Evolutionary conservation across 64 coral and sea anemone genomes (phyloP).

Genomic region (Porites australiensis): DNA sequence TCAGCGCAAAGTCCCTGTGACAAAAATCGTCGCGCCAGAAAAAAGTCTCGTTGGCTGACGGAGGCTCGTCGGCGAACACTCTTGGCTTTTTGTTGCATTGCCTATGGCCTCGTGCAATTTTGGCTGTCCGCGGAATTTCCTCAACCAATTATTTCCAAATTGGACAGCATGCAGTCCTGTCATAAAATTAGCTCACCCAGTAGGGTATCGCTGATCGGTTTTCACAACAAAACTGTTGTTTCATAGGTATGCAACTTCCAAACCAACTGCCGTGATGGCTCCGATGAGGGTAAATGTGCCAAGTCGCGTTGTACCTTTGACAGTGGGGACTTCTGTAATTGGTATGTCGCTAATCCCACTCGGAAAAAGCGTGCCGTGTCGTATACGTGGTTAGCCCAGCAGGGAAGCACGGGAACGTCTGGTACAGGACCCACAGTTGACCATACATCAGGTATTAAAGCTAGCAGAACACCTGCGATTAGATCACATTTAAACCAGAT

Average conservation of each 20-base stretch:
- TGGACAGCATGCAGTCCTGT: too few species aligned
- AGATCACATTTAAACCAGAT: too few species aligned
- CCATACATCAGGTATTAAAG: constrained; percentile 69
- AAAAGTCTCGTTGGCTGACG: too few species aligned
- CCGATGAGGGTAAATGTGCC: constrained; percentile 80
- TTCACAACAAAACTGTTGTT: background rate
- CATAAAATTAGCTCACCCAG: too few species aligned
- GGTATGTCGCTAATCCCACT: constrained; percentile 73
- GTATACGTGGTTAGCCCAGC: constrained; percentile 84
- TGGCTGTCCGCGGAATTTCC: too few species aligned
- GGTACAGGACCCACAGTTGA: constrained; percentile 80
- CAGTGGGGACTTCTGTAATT: constrained; percentile 85
- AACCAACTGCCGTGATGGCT: constrained; percentile 77
- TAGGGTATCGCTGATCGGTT: background rate
- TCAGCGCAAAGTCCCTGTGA: too few species aligned
- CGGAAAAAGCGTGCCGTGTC: constrained; percentile 64
- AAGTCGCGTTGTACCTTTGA: constrained; percentile 75
- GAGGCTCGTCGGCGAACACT: too few species aligned
- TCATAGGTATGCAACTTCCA: constrained; percentile 88
- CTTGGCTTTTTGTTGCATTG: too few species aligned
- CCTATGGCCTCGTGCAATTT: too few species aligned
- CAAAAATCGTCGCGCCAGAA: too few species aligned
- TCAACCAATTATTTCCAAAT: too few species aligned
- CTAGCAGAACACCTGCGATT: too few species aligned
- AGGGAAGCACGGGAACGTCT: constrained; percentile 63